Percentiles rank a stretch among this genome's conserved stretches.
Evolutionary conservation across 2,888 invertebrate species (phyloP).

Genomic region (Entomobrya multifasciata): DNA sequence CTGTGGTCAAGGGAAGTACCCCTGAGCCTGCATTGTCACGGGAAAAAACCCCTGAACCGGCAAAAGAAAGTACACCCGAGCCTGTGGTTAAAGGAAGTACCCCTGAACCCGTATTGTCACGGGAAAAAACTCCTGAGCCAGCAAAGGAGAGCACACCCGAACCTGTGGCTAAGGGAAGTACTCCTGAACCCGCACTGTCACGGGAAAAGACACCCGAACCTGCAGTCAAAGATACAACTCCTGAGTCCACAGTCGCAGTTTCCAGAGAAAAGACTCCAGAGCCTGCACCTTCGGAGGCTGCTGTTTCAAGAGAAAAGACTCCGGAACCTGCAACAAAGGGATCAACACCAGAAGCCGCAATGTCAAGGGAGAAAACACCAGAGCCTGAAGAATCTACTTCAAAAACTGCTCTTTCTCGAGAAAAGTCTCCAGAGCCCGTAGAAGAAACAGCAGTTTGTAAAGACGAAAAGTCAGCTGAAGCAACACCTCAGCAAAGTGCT

Average conservation of each 20-base stretch:
- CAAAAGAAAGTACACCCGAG: conserved; percentile 32
- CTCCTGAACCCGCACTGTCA: not conserved
- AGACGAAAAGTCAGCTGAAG: too few species aligned
- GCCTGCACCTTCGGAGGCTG: conserved; percentile 1
- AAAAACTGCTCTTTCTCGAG: conserved; percentile 2
- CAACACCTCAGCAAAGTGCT: too few species aligned
- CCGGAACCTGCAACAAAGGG: conserved; percentile 15
- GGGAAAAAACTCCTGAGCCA: conserved; percentile 50
- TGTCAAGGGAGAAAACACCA: conserved; percentile 33
- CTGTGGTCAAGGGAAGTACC: too few species aligned
- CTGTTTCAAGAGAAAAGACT: conserved; percentile 29
- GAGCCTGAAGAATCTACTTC: not conserved
- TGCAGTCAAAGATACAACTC: conserved; percentile 2
- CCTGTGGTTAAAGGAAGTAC: not conserved
- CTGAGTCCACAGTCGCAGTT: not conserved
- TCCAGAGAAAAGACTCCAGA: conserved; percentile 54
- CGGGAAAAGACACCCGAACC: conserved; percentile 39
- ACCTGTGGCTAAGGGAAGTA: not conserved
- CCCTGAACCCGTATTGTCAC: not conserved
- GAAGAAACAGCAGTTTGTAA: too few species aligned
- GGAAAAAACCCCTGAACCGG: conserved; percentile 59
- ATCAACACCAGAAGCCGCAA: not conserved
- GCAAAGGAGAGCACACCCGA: conserved; percentile 10
- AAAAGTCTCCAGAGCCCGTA: conserved; percentile 52
- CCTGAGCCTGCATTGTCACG: not conserved